phyloP scores from a whole-genome alignment of 2,113 vertebrate species.

The Bungarus multicinctus region DNA sequence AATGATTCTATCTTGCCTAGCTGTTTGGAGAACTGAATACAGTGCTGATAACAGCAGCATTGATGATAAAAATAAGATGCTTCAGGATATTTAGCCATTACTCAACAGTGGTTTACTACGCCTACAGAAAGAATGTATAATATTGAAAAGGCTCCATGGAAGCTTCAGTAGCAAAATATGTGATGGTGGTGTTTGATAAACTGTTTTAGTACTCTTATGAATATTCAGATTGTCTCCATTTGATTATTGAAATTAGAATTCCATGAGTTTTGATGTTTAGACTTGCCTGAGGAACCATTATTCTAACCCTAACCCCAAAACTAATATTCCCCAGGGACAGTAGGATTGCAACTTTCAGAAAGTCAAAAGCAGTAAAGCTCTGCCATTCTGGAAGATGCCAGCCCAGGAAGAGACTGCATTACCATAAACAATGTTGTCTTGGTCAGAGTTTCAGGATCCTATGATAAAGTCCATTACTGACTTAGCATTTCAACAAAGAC shows the following conservation, averaged over 20 bases:
- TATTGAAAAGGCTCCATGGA: slow-evolving; percentile 66
- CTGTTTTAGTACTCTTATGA: slow-evolving; percentile 51
- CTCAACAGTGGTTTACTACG: slow-evolving; percentile 61
- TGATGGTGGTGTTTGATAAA: slow-evolving; percentile 55
- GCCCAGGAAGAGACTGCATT: not conserved
- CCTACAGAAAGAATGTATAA: slow-evolving; percentile 70
- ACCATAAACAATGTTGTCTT: not conserved
- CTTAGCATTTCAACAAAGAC: not conserved
- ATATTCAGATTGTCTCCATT: slow-evolving; percentile 17
- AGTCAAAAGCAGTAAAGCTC: not conserved
- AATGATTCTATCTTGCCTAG: slow-evolving; percentile 54
- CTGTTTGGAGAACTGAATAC: slow-evolving; percentile 64
- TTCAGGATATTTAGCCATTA: slow-evolving; percentile 58
- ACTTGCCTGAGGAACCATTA: not conserved
- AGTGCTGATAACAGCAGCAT: slow-evolving; percentile 55
- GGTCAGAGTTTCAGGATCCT: not conserved
- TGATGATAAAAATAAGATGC: slow-evolving; percentile 59
- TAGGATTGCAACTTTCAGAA: not conserved
- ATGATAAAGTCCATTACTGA: not conserved
- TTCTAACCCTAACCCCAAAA: not conserved
- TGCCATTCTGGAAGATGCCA: too few relatives aligned
- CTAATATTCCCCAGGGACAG: not conserved
- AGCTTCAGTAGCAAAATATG: slow-evolving; percentile 62
- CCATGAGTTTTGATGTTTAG: not conserved
- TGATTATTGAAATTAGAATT: not conserved